Base-by-base conservation (phyloP, 2,888 invertebrate genomes). In the Marasmarcha lunaedactyla region DNA sequence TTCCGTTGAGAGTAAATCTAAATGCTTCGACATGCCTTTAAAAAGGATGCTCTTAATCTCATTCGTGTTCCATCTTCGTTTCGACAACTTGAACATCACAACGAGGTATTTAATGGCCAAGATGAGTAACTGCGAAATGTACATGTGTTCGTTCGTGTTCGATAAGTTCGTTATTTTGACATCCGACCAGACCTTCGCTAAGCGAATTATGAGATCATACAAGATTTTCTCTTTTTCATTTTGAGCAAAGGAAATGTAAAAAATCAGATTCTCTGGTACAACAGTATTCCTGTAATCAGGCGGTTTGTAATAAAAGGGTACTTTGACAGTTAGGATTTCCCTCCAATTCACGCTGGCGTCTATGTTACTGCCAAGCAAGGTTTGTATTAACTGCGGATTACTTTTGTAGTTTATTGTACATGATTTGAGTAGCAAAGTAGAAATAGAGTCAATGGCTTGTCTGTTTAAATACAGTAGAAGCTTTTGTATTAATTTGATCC, bases 111-210 rank as follows among this genome's bases (percentile, higher is more conserved):
- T 87, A 0, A 86, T 68, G 0, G 86, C 71, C 11, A 88, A 52
- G 10, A 93, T 63, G 0, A 93, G 74, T 15, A 90, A 54, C 59
- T 91, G 89, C 0, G 90, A 88, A 2, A 92, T 72, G 47, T 88
- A 90, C 46, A 90, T 70, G 52, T 92, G 92, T 48, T 93, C 92
- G 27, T 88, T 86, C 6, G 88, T 63, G 41, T 89, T 87, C 0
- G 88, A 85, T 11, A 89, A 87, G 38, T 86, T 86, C 7, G 88
- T 61, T 0, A 88, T 76, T 38, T 85, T 86, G 14, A 88, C 87
- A 51, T 90, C 89, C 0, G 89, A 78, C 94, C 94, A 94, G 10
- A 89, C 77, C 1, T 79, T 76, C 1, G 89, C 53, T 25, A 93
- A 54, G 47, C 88, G 85, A 0, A 84, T 45, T 1, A 87, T 59